phyloP scores from a whole-genome alignment of 2,797 vertebrate genomes.

The Semotilus atromaculatus region DNA sequence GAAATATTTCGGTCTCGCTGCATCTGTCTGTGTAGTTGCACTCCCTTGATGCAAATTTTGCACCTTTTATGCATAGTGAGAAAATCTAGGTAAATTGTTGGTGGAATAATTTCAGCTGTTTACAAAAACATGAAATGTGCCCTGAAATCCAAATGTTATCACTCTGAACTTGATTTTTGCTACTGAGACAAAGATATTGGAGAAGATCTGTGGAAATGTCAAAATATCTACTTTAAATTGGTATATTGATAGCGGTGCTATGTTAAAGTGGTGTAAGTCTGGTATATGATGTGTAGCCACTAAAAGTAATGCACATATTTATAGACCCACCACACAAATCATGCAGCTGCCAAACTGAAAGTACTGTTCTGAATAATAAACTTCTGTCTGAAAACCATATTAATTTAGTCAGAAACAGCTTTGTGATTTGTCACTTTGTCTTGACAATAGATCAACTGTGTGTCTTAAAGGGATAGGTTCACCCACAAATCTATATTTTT shows the following conservation, averaged over 20 bases:
- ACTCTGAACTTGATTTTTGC: not conserved
- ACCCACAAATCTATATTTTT: not conserved
- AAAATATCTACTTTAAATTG: not conserved
- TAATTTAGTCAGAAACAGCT: not conserved
- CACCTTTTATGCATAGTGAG: not conserved
- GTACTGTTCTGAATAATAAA: slow-evolving; percentile 53
- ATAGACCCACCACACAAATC: slow-evolving; percentile 4
- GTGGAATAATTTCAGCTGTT: not conserved
- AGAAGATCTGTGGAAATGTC: not conserved
- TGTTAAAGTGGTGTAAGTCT: not conserved
- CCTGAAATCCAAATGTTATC: not conserved
- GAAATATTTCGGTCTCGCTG: not conserved
- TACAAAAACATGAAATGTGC: not conserved
- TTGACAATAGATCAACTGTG: not conserved
- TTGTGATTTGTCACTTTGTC: not conserved
- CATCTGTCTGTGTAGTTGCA: slow-evolving; percentile 1
- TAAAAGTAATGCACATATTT: not conserved
- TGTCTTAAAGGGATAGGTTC: not conserved
- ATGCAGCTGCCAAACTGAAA: slow-evolving; percentile 11
- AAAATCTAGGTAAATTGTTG: not conserved
- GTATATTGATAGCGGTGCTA: not conserved
- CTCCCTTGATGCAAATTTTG: slow-evolving; percentile 4
- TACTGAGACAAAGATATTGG: not conserved
- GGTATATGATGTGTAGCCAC: not conserved
- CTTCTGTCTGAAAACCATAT: slow-evolving; percentile 8